Conservation (phyloP, 1,140 invertebrate species). For the Procambarus virginalis region DNA sequence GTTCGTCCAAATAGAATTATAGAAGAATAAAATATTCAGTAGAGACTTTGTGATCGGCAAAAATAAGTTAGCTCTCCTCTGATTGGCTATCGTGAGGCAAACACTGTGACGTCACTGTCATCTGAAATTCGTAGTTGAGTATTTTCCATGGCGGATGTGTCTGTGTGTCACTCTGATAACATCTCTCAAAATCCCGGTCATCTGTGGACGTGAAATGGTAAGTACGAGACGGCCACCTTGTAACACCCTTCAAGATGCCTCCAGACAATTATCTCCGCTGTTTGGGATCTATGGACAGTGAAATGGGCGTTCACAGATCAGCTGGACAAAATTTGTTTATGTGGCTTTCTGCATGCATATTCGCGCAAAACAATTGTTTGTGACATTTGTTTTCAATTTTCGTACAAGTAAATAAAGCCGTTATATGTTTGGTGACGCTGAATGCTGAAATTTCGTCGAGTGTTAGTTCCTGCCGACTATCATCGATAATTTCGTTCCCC, state of each 20-base stretch:
- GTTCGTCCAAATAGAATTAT: too few relatives aligned
- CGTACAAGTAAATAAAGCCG: too few relatives aligned
- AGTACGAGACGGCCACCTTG: slow-evolving; percentile 8
- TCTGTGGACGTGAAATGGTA: slow-evolving; percentile 53
- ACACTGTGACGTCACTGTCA: slow-evolving; percentile 59
- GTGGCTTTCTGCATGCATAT: not conserved
- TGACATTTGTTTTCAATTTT: too few relatives aligned
- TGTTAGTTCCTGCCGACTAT: not conserved
- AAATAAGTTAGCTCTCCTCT: not conserved
- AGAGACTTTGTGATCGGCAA: not conserved
- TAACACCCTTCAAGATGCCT: slow-evolving; percentile 17
- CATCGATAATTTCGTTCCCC: not conserved
- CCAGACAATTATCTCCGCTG: not conserved
- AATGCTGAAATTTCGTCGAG: not conserved
- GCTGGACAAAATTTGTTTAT: not conserved
- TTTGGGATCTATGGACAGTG: not conserved
- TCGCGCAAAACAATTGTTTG: too few relatives aligned
- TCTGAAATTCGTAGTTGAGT: slow-evolving; percentile 53
- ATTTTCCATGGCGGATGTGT: slow-evolving; percentile 59
- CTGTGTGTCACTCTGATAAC: slow-evolving; percentile 36
- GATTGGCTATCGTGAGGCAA: slow-evolving; percentile 48
- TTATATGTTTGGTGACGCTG: too few relatives aligned
- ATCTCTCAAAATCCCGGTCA: slow-evolving; percentile 50
- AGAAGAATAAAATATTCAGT: not conserved
- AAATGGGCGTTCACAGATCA: not conserved